phyloP scores from a whole-genome alignment of 2,888 invertebrate genomes.

The Bombylius major region DNA sequence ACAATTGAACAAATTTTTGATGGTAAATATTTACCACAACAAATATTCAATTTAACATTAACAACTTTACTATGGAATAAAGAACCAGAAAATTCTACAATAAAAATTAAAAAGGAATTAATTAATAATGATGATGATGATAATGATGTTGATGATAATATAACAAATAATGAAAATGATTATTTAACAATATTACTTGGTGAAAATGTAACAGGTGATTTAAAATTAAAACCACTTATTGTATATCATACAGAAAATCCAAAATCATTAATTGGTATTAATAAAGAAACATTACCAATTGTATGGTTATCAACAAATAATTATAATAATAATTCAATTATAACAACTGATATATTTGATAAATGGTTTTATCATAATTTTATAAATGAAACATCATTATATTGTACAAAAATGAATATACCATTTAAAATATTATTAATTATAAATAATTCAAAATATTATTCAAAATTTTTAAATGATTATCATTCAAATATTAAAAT shows the following conservation, averaged over 20 bases:
- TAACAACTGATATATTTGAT: conserved; percentile 9
- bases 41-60: neutral
- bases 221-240: conserved; percentile 23
- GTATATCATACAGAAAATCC: conserved; percentile 24
- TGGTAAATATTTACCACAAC: neutral
- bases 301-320: conserved; percentile 18
- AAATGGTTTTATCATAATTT: conserved; percentile 14
- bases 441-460: neutral
- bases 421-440: neutral
- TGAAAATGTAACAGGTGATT: conserved; percentile 22
- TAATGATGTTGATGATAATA: no score
- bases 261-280: conserved; percentile 17
- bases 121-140: no score
- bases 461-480: neutral
- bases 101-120: no score
- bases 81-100: neutral
- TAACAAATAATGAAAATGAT: neutral
- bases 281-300: conserved; percentile 19
- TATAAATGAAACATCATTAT: neutral
- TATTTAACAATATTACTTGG: conserved; percentile 18
- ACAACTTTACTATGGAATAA: neutral
- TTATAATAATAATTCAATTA: conserved; percentile 15
- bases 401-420: neutral
- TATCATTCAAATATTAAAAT: neutral
- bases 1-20: neutral